These are phyloP conservation scores for Progne subis DNA, from an alignment of 2,113 vertebrate species.

Conservation along the genomic window DNA sequence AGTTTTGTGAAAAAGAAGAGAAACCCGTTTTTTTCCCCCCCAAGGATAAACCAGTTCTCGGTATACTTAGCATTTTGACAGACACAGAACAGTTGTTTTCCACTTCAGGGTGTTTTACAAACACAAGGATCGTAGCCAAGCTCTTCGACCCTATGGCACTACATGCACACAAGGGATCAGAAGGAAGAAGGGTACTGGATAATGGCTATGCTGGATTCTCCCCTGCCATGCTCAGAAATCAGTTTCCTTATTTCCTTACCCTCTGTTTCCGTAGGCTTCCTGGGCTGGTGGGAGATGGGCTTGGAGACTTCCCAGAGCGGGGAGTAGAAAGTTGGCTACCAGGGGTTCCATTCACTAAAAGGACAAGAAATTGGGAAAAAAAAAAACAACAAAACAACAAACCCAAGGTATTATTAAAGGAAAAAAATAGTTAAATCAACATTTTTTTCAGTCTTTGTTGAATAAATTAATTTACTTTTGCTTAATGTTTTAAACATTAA, in stretches of 20 bases:
- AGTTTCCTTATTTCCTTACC: slow-evolving; percentile 79
- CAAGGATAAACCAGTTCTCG: neutral
- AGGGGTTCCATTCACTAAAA: slow-evolving; percentile 92
- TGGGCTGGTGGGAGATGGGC: slow-evolving; percentile 94
- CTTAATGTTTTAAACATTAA: neutral
- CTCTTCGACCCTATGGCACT: neutral
- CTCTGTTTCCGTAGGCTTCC: slow-evolving; percentile 92
- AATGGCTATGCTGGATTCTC: neutral
- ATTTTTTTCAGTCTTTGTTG: neutral
- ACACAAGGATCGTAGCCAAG: neutral
- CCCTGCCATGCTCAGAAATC: slow-evolving; percentile 8
- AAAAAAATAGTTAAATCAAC: neutral
- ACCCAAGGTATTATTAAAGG: neutral
- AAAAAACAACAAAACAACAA: neutral
- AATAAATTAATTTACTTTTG: neutral
- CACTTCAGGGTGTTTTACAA: neutral
- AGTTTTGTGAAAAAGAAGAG: neutral
- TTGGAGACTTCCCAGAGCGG: slow-evolving; percentile 94
- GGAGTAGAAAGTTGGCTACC: slow-evolving; percentile 97
- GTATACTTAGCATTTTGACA: neutral
- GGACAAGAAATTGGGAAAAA: slow-evolving; percentile 24
- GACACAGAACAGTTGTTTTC: neutral
- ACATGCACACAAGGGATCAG: neutral
- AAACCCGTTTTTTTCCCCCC: neutral
- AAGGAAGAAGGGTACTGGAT: neutral